Evolutionary conservation across 2,797 vertebrate species (phyloP).

Genomic region (Lithobates sylvaticus): DNA sequence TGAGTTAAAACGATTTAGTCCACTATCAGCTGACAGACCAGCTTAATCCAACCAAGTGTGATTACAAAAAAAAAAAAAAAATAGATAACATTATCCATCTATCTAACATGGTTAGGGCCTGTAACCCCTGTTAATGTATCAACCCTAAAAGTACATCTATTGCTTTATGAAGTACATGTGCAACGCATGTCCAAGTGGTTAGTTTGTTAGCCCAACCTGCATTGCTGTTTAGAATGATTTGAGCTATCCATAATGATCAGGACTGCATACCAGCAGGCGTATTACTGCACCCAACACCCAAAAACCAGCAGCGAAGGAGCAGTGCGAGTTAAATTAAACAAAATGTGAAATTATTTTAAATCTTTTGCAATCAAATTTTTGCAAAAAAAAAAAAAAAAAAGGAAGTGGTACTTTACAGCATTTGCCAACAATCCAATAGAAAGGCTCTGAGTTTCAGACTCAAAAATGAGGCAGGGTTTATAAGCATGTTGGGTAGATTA

Average conservation of each 20-base stretch:
- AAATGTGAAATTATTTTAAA: background rate
- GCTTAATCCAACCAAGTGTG: too few relatives aligned
- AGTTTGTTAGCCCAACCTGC: background rate
- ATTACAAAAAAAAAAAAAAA: too few relatives aligned
- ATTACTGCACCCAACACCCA: conserved; percentile 32
- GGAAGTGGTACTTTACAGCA: too few relatives aligned
- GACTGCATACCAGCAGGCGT: conserved; percentile 28
- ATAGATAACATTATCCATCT: too few relatives aligned
- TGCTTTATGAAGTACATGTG: background rate
- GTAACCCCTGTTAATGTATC: background rate
- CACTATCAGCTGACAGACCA: background rate
- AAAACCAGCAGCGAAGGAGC: conserved; percentile 39
- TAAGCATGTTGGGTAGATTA: background rate
- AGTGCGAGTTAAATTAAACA: conserved; percentile 35
- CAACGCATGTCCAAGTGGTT: background rate
- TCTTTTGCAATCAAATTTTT: background rate
- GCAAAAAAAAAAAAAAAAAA: too few relatives aligned
- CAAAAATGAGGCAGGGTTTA: too few relatives aligned
- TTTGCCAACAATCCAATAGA: too few relatives aligned
- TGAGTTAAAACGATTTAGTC: background rate
- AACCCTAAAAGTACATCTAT: background rate
- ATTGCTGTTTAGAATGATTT: background rate
- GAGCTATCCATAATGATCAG: conserved; percentile 1
- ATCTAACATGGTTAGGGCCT: background rate
- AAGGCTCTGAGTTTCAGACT: too few relatives aligned